These are phyloP conservation scores for Colossoma macropomum DNA, from an alignment of 2,113 vertebrate species.

Conservation along the genomic window DNA sequence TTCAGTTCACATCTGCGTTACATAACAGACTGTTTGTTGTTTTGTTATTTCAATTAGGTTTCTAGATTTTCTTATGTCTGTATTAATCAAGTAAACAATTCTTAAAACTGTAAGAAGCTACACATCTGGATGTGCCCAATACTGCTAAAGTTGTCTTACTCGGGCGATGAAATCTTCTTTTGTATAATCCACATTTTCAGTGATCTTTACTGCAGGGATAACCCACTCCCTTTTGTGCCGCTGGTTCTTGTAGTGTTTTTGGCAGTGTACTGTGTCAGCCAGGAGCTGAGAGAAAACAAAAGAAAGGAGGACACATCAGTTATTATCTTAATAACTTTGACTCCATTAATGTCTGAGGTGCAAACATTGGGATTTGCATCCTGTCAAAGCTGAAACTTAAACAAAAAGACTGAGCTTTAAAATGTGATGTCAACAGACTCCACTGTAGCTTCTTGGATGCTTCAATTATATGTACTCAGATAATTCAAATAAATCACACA, in stretches of 20 bases:
- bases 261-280: conserved; percentile 3
- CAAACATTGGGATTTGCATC: background rate
- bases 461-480: too few species aligned
- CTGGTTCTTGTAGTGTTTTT: background rate
- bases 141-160: conserved; percentile 32
- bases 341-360: background rate
- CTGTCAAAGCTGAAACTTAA: too few species aligned
- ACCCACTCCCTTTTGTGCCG: conserved; percentile 59
- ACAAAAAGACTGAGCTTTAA: too few species aligned
- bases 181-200: conserved; percentile 52
- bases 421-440: too few species aligned
- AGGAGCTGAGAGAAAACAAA: conserved; percentile 1
- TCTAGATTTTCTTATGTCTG: too few species aligned
- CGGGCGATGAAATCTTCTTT: background rate
- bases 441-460: too few species aligned
- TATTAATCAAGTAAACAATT: too few species aligned
- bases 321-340: background rate
- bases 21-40: too few species aligned
- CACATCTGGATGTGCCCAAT: background rate
- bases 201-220: conserved; percentile 25
- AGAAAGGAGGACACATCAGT: background rate
- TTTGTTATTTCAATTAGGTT: too few species aligned
- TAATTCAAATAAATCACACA: too few species aligned
- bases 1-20: too few species aligned
- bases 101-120: background rate